Evolutionary conservation across 2,888 invertebrate genomes (phyloP), one percentile per base, ranked within the genome.

Genomic region (Xylota segnis): DNA sequence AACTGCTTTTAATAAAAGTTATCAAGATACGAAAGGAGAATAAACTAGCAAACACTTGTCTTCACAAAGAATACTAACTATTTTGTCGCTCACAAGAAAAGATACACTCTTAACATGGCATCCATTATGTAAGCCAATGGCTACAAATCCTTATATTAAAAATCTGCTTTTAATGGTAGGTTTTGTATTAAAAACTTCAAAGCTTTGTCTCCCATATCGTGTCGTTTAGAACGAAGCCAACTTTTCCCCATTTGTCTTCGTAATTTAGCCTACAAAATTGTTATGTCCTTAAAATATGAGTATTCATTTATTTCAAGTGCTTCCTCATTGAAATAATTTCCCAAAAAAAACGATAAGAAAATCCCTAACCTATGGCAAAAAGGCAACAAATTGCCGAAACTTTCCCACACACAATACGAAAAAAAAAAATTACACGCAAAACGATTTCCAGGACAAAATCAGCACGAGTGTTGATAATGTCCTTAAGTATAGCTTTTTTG

Each of bases 361-460:
- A 16, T 16, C 29, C 34, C 12, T 37, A 52, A 52, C 50, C 50
- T 32, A 52, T 4, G 23, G 4, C 10, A 52, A 54, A 9, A 54
- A 32, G 23, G 4, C 10, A 52, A 54, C 14, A 54, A 54, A 29
- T 32, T 32, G 0, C n/a, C 7, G 6, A 23, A 12, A 52, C n/a
- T 34, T 56, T 34, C 56, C 18, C 43, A 63, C 45, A 18, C 12
- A 47, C 32, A 10, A 32, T 12, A 37, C 10, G 10, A 27, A 27
- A 52, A 50, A 23, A 23, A 54, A 54, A 52, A 27, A 29, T n/a
- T n/a, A 5, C 5, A 7, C 12, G 7, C 43, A 63, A 58, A 43
- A 18, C 18, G n/a, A 59, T 43, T 59, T 59, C 40, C 32, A 45
- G 32, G 10, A 45, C 58, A 70, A 70, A n/a, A 74, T 65, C 45